A percentile compares a stretch with the other conserved stretches of the same genome.
Conservation (phyloP, 2,113 vertebrate species). For the Aplodontia rufa region DNA sequence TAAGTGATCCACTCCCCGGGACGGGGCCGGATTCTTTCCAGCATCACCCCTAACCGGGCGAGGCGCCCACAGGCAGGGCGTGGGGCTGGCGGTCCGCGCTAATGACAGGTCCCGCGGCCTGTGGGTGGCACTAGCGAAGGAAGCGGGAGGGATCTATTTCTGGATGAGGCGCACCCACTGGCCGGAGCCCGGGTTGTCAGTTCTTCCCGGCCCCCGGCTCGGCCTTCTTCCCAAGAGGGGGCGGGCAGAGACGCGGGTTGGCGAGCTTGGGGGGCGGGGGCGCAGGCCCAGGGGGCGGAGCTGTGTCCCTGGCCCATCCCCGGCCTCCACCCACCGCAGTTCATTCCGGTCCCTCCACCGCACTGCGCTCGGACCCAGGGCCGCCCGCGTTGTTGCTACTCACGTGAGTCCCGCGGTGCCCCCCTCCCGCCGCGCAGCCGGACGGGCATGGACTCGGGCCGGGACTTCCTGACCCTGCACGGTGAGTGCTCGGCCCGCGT, state of each 20-base stretch:
- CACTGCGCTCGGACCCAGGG: background rate
- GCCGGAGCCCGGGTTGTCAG: background rate
- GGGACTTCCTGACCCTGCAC: conserved; percentile 75
- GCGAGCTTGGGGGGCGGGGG: conserved; percentile 34
- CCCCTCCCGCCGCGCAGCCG: background rate
- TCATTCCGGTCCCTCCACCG: background rate
- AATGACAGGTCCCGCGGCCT: conserved; percentile 70
- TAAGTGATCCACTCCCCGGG: background rate
- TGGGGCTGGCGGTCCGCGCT: conserved; percentile 13
- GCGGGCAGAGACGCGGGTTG: conserved; percentile 56
- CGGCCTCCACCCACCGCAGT: background rate
- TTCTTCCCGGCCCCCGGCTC: background rate
- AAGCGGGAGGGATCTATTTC: conserved; percentile 66
- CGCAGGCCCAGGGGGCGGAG: background rate
- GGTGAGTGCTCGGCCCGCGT: conserved; percentile 51
- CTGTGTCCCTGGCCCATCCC: background rate
- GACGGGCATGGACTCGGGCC: conserved; percentile 73
- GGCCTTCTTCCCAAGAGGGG: background rate
- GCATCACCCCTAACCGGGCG: background rate
- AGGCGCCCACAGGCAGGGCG: conserved; percentile 51
- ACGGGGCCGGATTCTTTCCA: background rate
- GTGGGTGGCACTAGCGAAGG: conserved; percentile 52
- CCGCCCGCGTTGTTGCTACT: background rate
- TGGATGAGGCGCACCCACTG: conserved; percentile 39
- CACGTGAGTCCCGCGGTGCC: background rate